Evolutionary conservation across 2,797 vertebrate species (phyloP), one percentile per base, ranked within the genome.

Genomic region (Rhyacichthys aspro): DNA sequence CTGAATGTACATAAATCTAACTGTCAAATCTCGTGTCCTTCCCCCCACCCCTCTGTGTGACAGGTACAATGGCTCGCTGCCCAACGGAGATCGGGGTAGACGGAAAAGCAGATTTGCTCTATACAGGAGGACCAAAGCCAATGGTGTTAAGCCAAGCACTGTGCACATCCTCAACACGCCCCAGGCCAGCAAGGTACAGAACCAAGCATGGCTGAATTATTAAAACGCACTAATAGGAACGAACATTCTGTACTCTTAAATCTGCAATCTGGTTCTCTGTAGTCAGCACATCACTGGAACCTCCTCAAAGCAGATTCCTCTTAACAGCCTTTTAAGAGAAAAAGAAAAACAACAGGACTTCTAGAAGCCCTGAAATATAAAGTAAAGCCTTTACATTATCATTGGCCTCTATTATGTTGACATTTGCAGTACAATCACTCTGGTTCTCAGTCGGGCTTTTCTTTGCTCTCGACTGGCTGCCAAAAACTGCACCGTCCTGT

Each of bases 91-190:
- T 89, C 88, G 96, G 66, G 98, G 96, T 32, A 93, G 98, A 74
- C 93, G 96, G 90, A 98, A 97, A 95, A 98, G 96, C 93, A 94
- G 98, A 84, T 98, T 99, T 88, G 95, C 98, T 55, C 94, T 99
- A 39, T 96, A 94, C 74, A 98, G 94, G 74, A 90, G 95, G 84
- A 89, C 92, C 15, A 98, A 97, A 90, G 95, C 98, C 52, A 98
- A 95, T 0, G 98, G 98, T 9, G 96, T 99, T 74, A 96, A 94
- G 80, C 96, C 98, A 57, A 99, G 98, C 90, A 94, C 95, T 0
- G 96, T 98, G 74, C 97, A 99, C 3, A 94, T 97, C 84, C 94
- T 98, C 78, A 96, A 95, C 76, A 97, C 96, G 2, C 95, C 96
- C 7, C 97, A 98, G 72, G 95, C 95, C 15, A 96, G 94, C 34